phyloP scores from a whole-genome alignment of 2,888 invertebrate species.

The Blastobasis lacticolella region DNA sequence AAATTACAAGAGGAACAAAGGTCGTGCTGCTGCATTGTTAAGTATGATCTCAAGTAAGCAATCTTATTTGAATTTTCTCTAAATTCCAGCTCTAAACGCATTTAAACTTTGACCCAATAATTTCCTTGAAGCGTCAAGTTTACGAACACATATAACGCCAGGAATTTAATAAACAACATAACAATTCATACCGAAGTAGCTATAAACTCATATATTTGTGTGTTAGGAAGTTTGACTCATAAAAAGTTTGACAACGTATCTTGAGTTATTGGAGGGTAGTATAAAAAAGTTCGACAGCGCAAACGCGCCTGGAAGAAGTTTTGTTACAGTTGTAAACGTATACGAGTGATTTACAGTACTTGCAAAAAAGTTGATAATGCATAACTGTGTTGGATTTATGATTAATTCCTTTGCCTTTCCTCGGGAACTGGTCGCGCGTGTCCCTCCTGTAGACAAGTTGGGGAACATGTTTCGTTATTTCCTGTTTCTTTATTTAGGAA shows the following conservation, averaged over 20 bases:
- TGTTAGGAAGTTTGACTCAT: conserved; percentile 34
- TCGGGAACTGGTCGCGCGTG: conserved; percentile 6
- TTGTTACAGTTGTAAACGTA: conserved; percentile 55
- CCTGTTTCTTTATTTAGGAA: too few species aligned
- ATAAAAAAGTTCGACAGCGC: conserved; percentile 47
- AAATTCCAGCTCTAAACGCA: too few species aligned
- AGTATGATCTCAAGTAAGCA: too few species aligned
- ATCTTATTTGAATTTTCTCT: too few species aligned
- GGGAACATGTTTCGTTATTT: too few species aligned
- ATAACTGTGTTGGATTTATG: conserved; percentile 18
- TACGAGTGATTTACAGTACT: conserved; percentile 59
- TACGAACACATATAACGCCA: too few species aligned
- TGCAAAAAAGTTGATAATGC: conserved; percentile 47
- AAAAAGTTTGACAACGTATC: conserved; percentile 57
- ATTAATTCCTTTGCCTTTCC: conserved; percentile 13
- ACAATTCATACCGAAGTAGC: neutral
- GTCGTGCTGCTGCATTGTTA: too few species aligned
- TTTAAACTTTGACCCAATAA: too few species aligned
- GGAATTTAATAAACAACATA: neutral
- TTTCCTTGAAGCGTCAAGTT: too few species aligned
- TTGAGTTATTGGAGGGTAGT: conserved; percentile 49
- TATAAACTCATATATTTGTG: conserved; percentile 47
- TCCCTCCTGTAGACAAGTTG: neutral
- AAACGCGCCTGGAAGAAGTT: conserved; percentile 44
- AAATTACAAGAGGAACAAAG: too few species aligned